Percentiles rank a stretch among this genome's conserved stretches.
These are phyloP conservation scores for Aphelocoma californica DNA, from an alignment of 2,797 vertebrate species.

Conservation along the genomic window DNA sequence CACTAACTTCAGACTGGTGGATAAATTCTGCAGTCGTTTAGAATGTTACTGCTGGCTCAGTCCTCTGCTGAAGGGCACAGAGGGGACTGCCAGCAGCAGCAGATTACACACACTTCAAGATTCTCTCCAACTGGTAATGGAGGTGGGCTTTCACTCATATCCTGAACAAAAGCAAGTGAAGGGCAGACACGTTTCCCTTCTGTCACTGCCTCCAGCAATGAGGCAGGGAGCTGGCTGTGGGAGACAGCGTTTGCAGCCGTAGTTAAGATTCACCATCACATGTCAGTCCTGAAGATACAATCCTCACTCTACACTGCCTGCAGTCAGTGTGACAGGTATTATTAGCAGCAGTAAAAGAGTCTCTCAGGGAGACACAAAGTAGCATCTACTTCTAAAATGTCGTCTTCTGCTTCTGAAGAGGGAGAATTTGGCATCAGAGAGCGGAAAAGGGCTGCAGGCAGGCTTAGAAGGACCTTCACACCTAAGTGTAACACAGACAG, in stretches of 20 bases:
- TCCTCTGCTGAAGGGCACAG: slow-evolving; percentile 15
- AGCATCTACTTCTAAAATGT: not conserved
- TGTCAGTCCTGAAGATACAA: not conserved
- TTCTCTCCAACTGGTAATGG: not conserved
- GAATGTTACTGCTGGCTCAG: not conserved
- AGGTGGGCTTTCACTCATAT: not conserved
- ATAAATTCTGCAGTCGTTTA: slow-evolving; percentile 30
- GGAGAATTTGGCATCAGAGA: not conserved
- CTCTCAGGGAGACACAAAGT: not conserved
- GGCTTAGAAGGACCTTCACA: not conserved
- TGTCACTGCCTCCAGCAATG: not conserved
- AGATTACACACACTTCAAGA: not conserved
- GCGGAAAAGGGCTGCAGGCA: not conserved
- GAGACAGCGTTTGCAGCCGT: not conserved
- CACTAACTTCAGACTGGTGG: not conserved
- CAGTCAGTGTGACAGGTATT: slow-evolving; percentile 35
- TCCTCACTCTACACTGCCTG: not conserved
- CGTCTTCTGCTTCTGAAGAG: not conserved
- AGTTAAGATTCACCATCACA: not conserved
- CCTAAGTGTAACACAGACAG: not conserved
- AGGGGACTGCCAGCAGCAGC: not conserved
- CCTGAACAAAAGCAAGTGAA: not conserved
- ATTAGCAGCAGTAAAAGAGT: slow-evolving; percentile 11
- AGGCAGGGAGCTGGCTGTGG: not conserved
- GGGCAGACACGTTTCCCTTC: not conserved